Evolutionary conservation across 2,888 invertebrate species (phyloP), one percentile per base, ranked within the genome.

Genomic region (Halictus ligatus): DNA sequence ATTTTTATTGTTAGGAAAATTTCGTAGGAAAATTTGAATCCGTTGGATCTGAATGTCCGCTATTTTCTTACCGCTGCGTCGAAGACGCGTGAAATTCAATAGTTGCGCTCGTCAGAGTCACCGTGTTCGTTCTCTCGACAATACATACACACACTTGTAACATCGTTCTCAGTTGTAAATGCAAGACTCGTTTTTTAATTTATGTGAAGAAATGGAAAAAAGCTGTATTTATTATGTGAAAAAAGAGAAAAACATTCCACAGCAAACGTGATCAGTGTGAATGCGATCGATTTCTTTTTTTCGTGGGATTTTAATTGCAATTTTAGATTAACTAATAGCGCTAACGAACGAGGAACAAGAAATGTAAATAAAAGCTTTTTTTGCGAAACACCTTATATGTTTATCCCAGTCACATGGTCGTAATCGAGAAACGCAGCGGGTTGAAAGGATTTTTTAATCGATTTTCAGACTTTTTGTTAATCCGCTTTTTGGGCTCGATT

Each of bases 301-400:
- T 78, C 67, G 91, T 91, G 90, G 91, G 85, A 91, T 91, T 90
- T 91, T 86, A 91, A 71, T 89, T 90, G 91, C 91, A 89, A 88
- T 91, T 91, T 87, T 91, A 91, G 89, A 90, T 88, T 91, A 87
- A 87, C 88, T 74, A 74, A 89, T 88, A 86, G 84, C 84, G 88
- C 90, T 88, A 86, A 89, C 85, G 80, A 85, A 81, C 89, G 88
- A 89, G 87, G 83, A 90, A 91, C 90, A 90, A 91, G 89, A 91
- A 91, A 86, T 91, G 91, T 91, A 91, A 91, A 91, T 91, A 91
- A 91, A 90, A 91, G 88, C 89, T 89, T 91, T 90, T 87, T 91
- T 91, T 90, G 91, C 90, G 91, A 91, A 90, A 90, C 77, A 78
- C 73, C 72, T 78, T 64, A 82, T 54, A 75, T 64, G 83, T 80